phyloP scores from a whole-genome alignment of 2,113 vertebrate species.

The Lonchura striata region DNA sequence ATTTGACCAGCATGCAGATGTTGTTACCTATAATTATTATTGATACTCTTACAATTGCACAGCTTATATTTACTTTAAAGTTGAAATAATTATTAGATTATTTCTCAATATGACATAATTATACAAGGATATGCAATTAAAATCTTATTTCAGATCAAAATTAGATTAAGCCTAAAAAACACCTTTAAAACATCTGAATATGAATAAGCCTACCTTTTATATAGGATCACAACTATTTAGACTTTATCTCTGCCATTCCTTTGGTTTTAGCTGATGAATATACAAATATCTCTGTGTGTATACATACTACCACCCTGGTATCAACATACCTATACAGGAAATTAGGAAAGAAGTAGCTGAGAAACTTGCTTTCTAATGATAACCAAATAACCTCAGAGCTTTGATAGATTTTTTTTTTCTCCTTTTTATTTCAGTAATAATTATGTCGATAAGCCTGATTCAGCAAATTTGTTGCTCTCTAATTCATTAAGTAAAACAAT shows the following conservation, averaged over 20 bases:
- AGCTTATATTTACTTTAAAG: not conserved
- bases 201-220: not conserved
- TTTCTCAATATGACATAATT: not conserved
- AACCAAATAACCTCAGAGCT: conserved; percentile 15
- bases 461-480: conserved; percentile 56
- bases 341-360: not conserved
- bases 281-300: not conserved
- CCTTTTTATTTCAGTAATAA: conserved; percentile 67
- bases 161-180: not conserved
- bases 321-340: not conserved
- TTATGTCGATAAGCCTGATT: conserved; percentile 69
- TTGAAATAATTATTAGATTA: not conserved
- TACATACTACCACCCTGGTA: fast-evolving
- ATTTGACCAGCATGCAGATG: not conserved
- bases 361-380: conserved; percentile 26
- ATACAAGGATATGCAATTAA: not conserved
- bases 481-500: conserved; percentile 78
- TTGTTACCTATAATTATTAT: not conserved
- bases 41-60: not conserved
- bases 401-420: not conserved
- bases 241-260: not conserved
- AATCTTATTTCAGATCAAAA: not conserved
- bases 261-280: not conserved
- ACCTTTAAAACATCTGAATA: not conserved
- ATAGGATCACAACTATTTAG: not conserved